Base-by-base conservation (phyloP, 2,797 vertebrate genomes). In the Microhierax caerulescens region DNA sequence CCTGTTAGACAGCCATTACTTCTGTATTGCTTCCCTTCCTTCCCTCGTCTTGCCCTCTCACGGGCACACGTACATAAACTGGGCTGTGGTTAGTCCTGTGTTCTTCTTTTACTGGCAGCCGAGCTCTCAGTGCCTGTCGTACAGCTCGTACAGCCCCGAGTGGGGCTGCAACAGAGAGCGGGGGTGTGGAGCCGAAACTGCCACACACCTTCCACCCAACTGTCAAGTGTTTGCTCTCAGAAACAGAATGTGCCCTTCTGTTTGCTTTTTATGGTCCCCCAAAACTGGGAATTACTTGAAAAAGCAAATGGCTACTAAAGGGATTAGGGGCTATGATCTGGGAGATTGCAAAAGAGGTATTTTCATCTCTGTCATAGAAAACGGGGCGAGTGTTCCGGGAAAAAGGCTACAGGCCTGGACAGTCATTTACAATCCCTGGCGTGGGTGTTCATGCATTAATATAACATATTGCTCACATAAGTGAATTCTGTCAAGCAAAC, bases 401-500 rank as follows among this genome's bases (percentile, higher is more conserved):
- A 61, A 88, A 88, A 93, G 79, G 39, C 60, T 69, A 13, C 30
- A 45, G 91, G 43, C 53, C 79, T 45, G 53, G 39, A 25, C 50
- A 81, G 61, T 14, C n/a, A 32, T 88, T 95, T 89, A 80, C 78
- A 48, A n/a, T 61, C 34, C 27, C 45, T 67, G 45, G 13, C 0
- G 24, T 24, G 59, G 72, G 75, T 74, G 75, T 67, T 91, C 72
- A 43, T 67, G 57, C n/a, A 56, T 77, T 94, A 87, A 91, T 74
- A 54, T 30, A 90, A 87, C 60, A 80, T 79, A 82, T 23, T 87
- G 90, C 93, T 94, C 88, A 72, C 60, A 48, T 57, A 93, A 93
- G 60, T 78, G 23, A 93, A 93, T 95, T 93, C 67, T 91, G 85
- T 88, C 85, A 90, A 79, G 59, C 63, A 95, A 67, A 91, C 93